phyloP scores from a whole-genome alignment of 1,140 invertebrate species.

The Pristionchus pacificus region DNA sequence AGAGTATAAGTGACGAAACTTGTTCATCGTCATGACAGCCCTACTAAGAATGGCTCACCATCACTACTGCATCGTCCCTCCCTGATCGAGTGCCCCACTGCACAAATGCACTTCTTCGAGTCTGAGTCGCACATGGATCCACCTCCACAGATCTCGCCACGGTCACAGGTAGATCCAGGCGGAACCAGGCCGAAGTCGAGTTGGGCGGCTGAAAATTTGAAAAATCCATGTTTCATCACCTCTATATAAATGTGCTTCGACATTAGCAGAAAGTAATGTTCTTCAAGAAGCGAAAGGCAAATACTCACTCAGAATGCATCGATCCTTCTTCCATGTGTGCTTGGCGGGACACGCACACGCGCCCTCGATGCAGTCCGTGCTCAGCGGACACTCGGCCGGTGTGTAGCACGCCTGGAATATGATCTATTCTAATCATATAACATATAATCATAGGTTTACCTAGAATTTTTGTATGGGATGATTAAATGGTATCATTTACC shows the following conservation, averaged over 20 bases:
- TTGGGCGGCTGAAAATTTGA: slow-evolving; percentile 20
- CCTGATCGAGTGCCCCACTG: slow-evolving; percentile 25
- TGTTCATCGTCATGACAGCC: no score
- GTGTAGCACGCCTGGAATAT: background rate
- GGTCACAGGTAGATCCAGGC: slow-evolving; percentile 34
- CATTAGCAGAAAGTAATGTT: no score
- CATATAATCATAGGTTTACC: no score
- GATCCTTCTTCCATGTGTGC: background rate
- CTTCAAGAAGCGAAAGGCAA: background rate
- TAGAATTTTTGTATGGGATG: no score
- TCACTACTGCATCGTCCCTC: slow-evolving; percentile 35
- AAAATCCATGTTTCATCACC: no score
- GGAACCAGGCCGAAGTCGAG: slow-evolving; percentile 14
- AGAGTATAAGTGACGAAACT: no score
- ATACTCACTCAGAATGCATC: slow-evolving; percentile 6
- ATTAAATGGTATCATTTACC: no score
- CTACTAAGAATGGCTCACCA: no score
- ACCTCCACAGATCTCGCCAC: slow-evolving; percentile 38
- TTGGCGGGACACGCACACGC: slow-evolving; percentile 6
- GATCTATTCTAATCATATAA: background rate
- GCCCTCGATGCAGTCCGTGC: slow-evolving; percentile 10
- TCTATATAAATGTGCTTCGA: no score
- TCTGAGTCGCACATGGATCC: slow-evolving; percentile 43
- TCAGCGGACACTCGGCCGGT: slow-evolving; percentile 2
- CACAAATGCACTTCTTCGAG: slow-evolving; percentile 38